Percentiles rank a stretch among this genome's conserved stretches.
Evolutionary conservation across 2,797 vertebrate genomes (phyloP).

Genomic region (Pseudochaenichthys georgianus): DNA sequence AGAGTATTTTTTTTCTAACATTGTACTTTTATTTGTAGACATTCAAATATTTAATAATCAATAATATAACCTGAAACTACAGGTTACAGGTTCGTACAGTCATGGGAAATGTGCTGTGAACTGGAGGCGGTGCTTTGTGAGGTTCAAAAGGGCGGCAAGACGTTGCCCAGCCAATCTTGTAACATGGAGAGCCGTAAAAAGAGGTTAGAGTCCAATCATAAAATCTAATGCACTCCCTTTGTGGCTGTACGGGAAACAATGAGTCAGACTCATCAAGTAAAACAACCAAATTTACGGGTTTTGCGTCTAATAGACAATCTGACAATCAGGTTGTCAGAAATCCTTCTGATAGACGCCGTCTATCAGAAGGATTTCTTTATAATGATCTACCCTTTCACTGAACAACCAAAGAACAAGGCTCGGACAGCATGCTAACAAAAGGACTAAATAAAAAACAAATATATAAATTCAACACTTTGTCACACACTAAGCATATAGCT

Average conservation of each 20-base stretch:
- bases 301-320: neutral
- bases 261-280: constrained; percentile 41
- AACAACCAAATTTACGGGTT: constrained; percentile 38
- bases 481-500: constrained; percentile 64
- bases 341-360: too few species aligned
- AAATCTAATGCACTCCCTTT: constrained; percentile 54
- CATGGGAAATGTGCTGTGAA: neutral
- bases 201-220: constrained; percentile 73
- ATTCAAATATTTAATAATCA: neutral
- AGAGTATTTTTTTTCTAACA: neutral
- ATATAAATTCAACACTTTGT: constrained; percentile 43
- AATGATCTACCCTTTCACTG: neutral
- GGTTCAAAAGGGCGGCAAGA: constrained; percentile 38
- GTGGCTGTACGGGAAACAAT: constrained; percentile 37
- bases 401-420: constrained; percentile 61
- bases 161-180: constrained; percentile 52
- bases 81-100: neutral
- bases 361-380: constrained; percentile 1
- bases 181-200: constrained; percentile 58
- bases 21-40: neutral
- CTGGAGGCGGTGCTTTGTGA: constrained; percentile 25
- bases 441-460: neutral
- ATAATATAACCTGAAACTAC: neutral
- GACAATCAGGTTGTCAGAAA: too few species aligned
- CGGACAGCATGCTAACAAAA: constrained; percentile 64